These are phyloP conservation scores for Scomber japonicus DNA, from an alignment of 2,113 vertebrate species.

Conservation along the genomic window DNA sequence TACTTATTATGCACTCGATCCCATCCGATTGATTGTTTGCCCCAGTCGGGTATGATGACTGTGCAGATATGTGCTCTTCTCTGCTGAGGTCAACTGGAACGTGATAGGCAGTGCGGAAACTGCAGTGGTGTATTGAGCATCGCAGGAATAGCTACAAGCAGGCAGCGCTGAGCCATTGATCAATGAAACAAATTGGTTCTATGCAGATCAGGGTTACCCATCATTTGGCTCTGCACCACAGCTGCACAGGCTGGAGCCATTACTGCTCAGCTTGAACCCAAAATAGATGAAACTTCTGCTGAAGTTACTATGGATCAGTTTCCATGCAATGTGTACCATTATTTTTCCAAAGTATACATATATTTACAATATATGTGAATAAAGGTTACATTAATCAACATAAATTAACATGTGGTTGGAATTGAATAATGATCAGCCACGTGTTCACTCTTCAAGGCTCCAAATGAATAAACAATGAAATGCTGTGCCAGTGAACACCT, in stretches of 20 bases:
- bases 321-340: background rate
- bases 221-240: conserved; percentile 54
- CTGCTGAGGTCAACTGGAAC: conserved; percentile 79
- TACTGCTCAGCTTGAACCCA: background rate
- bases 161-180: conserved; percentile 70
- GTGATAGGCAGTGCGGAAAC: conserved; percentile 65
- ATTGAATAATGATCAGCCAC: background rate
- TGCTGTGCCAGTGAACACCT: conserved; percentile 39
- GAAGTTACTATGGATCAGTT: conserved; percentile 16
- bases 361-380: background rate
- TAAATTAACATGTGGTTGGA: background rate
- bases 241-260: conserved; percentile 38
- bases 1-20: conserved; percentile 8
- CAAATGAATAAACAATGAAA: conserved; percentile 18
- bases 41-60: conserved; percentile 63
- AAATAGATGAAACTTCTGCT: background rate
- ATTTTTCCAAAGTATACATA: background rate
- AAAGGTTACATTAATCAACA: conserved; percentile 6
- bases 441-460: background rate
- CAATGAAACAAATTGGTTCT: conserved; percentile 75
- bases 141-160: conserved; percentile 79
- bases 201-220: conserved; percentile 62
- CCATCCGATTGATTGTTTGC: conserved; percentile 40
- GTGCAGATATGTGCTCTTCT: conserved; percentile 57
- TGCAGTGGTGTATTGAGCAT: conserved; percentile 79